Conservation (phyloP, 1,140 invertebrate genomes). For the Acromyrmex echinatior region DNA sequence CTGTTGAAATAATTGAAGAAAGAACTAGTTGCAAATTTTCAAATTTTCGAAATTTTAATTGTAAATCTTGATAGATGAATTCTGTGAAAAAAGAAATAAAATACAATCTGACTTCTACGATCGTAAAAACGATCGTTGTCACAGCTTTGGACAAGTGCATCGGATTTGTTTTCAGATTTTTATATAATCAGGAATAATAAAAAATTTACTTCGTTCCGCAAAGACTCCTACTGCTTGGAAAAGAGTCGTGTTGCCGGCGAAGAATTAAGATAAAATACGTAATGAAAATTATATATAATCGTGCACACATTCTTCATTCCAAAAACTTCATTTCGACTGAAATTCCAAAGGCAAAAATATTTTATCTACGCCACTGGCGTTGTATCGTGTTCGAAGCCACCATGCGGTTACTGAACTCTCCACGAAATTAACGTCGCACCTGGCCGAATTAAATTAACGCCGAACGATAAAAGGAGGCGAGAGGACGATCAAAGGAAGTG, state of each 20-base stretch:
- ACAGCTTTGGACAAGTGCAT: too few species aligned
- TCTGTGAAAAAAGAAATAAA: too few species aligned
- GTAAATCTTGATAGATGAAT: too few species aligned
- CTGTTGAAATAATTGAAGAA: neutral
- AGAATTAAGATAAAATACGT: neutral
- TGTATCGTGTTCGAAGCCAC: conserved; percentile 38
- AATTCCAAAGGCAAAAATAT: conserved; percentile 15
- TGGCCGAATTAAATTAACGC: conserved; percentile 76
- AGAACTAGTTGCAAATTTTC: too few species aligned
- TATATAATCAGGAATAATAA: too few species aligned
- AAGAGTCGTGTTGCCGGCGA: too few species aligned
- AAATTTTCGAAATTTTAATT: too few species aligned
- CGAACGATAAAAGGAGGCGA: conserved; percentile 62
- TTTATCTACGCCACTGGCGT: conserved; percentile 29
- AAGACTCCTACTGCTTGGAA: too few species aligned
- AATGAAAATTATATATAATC: neutral
- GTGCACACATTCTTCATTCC: neutral
- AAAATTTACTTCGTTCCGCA: too few species aligned
- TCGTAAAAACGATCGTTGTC: too few species aligned
- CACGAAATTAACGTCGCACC: conserved; percentile 76
- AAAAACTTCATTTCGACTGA: neutral
- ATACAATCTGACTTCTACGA: too few species aligned
- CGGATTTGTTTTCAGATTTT: too few species aligned
- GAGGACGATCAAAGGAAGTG: conserved; percentile 51
- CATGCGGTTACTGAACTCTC: conserved; percentile 62